phyloP scores from a whole-genome alignment of 2,888 invertebrate genomes.

The Julus scandinavius region DNA sequence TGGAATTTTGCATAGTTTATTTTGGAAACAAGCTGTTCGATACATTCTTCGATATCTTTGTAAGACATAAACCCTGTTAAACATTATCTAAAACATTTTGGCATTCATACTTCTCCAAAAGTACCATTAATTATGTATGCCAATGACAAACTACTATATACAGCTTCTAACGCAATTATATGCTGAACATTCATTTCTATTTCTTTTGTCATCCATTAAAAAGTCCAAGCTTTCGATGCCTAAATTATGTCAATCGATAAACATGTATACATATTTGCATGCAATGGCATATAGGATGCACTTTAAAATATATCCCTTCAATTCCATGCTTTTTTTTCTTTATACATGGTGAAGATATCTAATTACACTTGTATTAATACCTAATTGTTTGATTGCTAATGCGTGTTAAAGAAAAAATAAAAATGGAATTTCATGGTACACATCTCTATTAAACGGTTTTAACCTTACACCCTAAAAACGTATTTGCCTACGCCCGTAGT shows the following conservation, averaged over 20 bases:
- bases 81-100: too few relatives aligned
- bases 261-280: background rate
- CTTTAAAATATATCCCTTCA: background rate
- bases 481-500: too few relatives aligned
- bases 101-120: too few relatives aligned
- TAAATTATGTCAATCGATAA: background rate
- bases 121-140: background rate
- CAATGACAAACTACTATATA: background rate
- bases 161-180: background rate
- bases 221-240: background rate
- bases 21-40: too few relatives aligned
- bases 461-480: too few relatives aligned
- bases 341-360: background rate
- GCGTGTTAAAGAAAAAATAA: background rate
- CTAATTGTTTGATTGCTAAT: conserved; percentile 19
- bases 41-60: too few relatives aligned
- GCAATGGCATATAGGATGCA: background rate
- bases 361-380: background rate
- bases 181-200: background rate
- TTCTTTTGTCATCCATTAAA: background rate
- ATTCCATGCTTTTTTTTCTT: background rate
- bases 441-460: background rate
- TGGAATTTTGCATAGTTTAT: too few relatives aligned
- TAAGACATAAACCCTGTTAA: too few relatives aligned
- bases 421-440: background rate